Evolutionary conservation across 2,888 invertebrate species (phyloP).

Genomic region (Baronia brevicornis): DNA sequence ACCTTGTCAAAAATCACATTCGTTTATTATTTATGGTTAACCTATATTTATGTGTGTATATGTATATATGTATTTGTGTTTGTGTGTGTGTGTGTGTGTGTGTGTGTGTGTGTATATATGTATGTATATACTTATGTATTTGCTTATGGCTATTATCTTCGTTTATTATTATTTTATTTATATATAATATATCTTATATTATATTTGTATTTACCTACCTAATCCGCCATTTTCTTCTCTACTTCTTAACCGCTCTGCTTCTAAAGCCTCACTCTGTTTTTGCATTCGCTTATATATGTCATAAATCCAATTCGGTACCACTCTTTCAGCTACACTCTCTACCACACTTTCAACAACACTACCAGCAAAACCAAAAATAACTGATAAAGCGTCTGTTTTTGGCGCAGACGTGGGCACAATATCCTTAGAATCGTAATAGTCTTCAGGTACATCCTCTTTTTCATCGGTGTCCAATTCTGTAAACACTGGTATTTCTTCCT

Average conservation of each 20-base stretch:
- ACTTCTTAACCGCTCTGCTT: slow-evolving; percentile 61
- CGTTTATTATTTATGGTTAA: too few relatives aligned
- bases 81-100: too few relatives aligned
- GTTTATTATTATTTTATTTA: too few relatives aligned
- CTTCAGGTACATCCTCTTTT: slow-evolving; percentile 45
- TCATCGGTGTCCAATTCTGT: slow-evolving; percentile 55
- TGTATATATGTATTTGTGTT: not conserved
- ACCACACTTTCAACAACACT: slow-evolving; percentile 64
- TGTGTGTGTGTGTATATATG: too few relatives aligned
- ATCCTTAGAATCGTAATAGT: slow-evolving; percentile 65
- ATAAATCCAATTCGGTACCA: slow-evolving; percentile 59
- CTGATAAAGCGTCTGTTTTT: slow-evolving; percentile 58
- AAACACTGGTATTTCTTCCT: slow-evolving; percentile 47
- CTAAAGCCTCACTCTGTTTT: slow-evolving; percentile 59
- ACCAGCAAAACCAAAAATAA: slow-evolving; percentile 63
- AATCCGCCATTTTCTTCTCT: slow-evolving; percentile 68
- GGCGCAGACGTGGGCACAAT: slow-evolving; percentile 57
- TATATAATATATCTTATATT: not conserved
- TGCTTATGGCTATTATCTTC: too few relatives aligned
- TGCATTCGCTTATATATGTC: slow-evolving; percentile 67
- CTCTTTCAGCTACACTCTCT: slow-evolving; percentile 60
- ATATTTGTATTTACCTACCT: slow-evolving; percentile 36
- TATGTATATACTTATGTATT: too few relatives aligned
- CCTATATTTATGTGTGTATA: too few relatives aligned
- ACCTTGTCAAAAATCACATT: too few relatives aligned